phyloP scores from a whole-genome alignment of 2,888 invertebrate genomes.

The Macaria notata region DNA sequence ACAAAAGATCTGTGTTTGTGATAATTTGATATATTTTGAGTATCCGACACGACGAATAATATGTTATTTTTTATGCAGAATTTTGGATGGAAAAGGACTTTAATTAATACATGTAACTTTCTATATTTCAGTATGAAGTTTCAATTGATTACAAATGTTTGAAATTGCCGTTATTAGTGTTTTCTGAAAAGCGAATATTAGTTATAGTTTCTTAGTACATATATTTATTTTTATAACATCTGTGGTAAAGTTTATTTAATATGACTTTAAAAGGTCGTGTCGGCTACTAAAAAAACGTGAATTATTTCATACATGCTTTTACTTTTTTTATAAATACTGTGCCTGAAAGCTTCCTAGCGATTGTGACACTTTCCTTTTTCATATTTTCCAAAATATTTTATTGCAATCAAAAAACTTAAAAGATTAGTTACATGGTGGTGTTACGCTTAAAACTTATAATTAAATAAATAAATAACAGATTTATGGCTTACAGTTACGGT shows the following conservation, averaged over 20 bases:
- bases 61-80: too few relatives aligned
- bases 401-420: slow-evolving; percentile 47
- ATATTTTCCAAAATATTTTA: slow-evolving; percentile 59
- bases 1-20: slow-evolving; percentile 19
- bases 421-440: slow-evolving; percentile 43
- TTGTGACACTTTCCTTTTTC: slow-evolving; percentile 58
- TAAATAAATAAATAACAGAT: slow-evolving; percentile 37
- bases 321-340: slow-evolving; percentile 22
- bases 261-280: slow-evolving; percentile 5
- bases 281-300: slow-evolving; percentile 20
- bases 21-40: not conserved
- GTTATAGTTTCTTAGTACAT: too few relatives aligned
- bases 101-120: too few relatives aligned
- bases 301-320: slow-evolving; percentile 77
- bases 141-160: too few relatives aligned
- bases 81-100: too few relatives aligned
- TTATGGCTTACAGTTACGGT: slow-evolving; percentile 36
- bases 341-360: slow-evolving; percentile 78
- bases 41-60: slow-evolving; percentile 1
- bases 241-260: too few relatives aligned
- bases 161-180: too few relatives aligned
- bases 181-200: too few relatives aligned
- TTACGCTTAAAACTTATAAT: slow-evolving; percentile 40
- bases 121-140: too few relatives aligned
- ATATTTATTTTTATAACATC: too few relatives aligned